phyloP scores from a whole-genome alignment of 2,797 vertebrate species.

The Heterohyrax brucei region DNA sequence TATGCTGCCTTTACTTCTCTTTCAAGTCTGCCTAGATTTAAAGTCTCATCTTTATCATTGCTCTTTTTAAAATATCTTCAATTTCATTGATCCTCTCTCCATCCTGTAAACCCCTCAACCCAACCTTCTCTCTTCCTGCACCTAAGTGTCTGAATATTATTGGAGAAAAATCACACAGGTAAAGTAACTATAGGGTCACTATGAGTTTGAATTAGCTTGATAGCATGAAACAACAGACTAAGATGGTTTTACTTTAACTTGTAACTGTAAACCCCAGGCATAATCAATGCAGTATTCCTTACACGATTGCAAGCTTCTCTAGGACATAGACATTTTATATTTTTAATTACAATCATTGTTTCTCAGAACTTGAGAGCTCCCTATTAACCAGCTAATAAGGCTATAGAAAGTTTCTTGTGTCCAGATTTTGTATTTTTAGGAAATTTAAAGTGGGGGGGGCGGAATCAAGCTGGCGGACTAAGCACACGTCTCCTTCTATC shows the following conservation, averaged over 20 bases:
- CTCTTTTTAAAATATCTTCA: not conserved
- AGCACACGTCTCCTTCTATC: too few relatives aligned
- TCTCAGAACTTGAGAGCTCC: not conserved
- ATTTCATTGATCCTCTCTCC: not conserved
- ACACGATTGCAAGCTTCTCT: not conserved
- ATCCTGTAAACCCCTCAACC: not conserved
- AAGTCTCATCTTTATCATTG: not conserved
- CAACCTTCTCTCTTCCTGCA: not conserved
- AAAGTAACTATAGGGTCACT: too few relatives aligned
- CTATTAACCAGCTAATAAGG: not conserved
- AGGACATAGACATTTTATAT: not conserved
- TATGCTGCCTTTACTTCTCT: not conserved
- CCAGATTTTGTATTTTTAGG: not conserved
- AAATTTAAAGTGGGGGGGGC: not conserved
- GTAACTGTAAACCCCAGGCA: not conserved
- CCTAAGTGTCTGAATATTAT: not conserved
- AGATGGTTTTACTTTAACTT: not conserved
- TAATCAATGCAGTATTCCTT: not conserved
- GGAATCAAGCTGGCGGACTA: too few relatives aligned
- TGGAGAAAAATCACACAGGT: not conserved
- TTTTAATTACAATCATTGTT: not conserved
- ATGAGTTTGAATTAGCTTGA: too few relatives aligned
- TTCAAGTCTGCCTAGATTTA: not conserved
- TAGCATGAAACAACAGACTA: too few relatives aligned
- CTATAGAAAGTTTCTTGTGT: not conserved